Evolutionary conservation across 2,888 invertebrate genomes (phyloP).

Genomic region (Chirona hameri): DNA sequence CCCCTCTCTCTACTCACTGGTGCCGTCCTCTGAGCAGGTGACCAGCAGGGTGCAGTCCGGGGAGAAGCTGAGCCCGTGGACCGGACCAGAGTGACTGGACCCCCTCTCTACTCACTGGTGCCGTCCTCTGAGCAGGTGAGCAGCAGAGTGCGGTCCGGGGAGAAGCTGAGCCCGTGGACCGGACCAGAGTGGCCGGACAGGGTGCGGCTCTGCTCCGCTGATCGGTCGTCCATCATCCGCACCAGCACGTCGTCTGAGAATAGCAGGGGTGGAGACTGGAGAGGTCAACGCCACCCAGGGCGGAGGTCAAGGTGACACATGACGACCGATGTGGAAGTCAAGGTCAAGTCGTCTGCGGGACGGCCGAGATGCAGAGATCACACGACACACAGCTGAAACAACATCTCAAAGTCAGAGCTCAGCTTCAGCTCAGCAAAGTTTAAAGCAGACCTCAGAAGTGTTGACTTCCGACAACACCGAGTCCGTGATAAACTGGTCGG

Average conservation of each 20-base stretch:
- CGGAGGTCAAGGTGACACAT: not conserved
- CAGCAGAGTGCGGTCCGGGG: slow-evolving; percentile 79
- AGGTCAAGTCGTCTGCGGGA: not conserved
- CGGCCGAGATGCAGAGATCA: too few species aligned
- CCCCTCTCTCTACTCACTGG: too few species aligned
- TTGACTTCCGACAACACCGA: too few species aligned
- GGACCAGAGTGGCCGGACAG: slow-evolving; percentile 88
- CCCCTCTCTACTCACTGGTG: slow-evolving; percentile 51
- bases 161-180: slow-evolving; percentile 84
- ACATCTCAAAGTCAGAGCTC: too few species aligned
- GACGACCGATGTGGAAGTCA: not conserved
- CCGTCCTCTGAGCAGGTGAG: slow-evolving; percentile 92
- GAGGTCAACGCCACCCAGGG: not conserved
- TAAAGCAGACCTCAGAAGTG: too few species aligned
- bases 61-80: slow-evolving; percentile 90
- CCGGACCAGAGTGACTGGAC: slow-evolving; percentile 81
- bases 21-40: too few species aligned
- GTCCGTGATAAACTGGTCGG: too few species aligned
- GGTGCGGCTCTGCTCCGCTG: slow-evolving; percentile 72
- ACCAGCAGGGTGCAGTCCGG: too few species aligned
- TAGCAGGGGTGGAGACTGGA: slow-evolving; percentile 31
- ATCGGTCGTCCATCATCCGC: slow-evolving; percentile 92
- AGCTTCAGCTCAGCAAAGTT: too few species aligned
- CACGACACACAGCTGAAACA: too few species aligned
- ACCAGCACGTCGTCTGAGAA: slow-evolving; percentile 83